Conservation (phyloP, 92 coral and sea anemone species). For the Epizoanthus ramosus region DNA sequence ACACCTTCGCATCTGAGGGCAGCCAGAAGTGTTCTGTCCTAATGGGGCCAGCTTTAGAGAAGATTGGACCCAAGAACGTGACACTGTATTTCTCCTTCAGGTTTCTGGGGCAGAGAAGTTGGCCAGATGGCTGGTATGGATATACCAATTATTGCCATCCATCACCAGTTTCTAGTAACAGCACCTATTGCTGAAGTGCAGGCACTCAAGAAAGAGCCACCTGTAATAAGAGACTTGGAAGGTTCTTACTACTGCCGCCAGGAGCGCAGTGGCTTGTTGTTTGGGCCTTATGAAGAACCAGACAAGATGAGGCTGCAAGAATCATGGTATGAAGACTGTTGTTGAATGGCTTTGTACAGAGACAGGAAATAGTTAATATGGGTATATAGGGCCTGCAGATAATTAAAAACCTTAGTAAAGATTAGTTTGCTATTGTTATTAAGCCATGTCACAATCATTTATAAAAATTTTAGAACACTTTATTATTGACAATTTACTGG, state of each 20-base stretch:
- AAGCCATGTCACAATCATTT: no score
- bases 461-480: no score
- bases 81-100: conserved; percentile 24
- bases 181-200: conserved; percentile 92
- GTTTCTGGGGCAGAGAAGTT: conserved; percentile 98
- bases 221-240: conserved; percentile 92
- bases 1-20: no score
- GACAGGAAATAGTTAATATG: background rate
- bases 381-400: no score
- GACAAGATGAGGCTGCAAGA: conserved; percentile 92
- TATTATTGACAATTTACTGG: no score
- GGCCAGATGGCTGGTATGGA: conserved; percentile 93
- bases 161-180: conserved; percentile 93
- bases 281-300: conserved; percentile 89
- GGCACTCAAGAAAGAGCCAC: conserved; percentile 79
- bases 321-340: conserved; percentile 64
- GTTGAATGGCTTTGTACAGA: background rate
- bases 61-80: no score
- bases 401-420: no score
- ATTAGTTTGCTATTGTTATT: no score
- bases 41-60: no score
- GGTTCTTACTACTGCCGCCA: conserved; percentile 90
- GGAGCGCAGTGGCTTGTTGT: conserved; percentile 84
- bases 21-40: no score
- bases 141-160: conserved; percentile 81